Base-by-base conservation (phyloP, 2,888 invertebrate genomes). In the Coelopa pilipes region DNA sequence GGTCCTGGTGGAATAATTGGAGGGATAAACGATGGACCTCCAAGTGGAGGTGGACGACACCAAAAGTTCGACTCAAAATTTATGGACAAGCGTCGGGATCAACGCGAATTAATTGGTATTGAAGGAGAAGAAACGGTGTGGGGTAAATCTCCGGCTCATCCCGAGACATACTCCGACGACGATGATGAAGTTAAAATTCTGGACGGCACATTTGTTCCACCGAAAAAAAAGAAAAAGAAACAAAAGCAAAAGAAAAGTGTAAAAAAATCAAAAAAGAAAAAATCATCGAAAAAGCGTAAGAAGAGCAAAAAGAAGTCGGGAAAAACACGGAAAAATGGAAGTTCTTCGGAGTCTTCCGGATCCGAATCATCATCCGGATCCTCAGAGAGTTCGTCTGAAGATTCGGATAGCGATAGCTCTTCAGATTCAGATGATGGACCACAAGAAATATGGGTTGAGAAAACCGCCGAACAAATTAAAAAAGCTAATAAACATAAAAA, bases 61-160 rank as follows among this genome's bases (percentile, higher is more conserved):
- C 73, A 72, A 45, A 78, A 77, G 92, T 75, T 73, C 17, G 79
- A 79, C 50, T 53, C 73, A 1, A 92, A 92, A 79, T 92, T 92
- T 77, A 89, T 93, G 87, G 94, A 93, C 81, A 90, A 91, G 0
- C 87, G 94, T 73, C 88, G 94, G 73, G 90, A 91, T 79, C 92
- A 95, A 81, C 88, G 95, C 65, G 95, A 95, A 82, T 88, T 91
- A 76, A 92, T 95, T 62, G 94, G 94, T 1, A 89, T 91, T 79
- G 88, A 91, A 75, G 93, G 94, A 11, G 91, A 92, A 21, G 88
- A 91, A 1, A 89, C 90, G 75, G 89, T 94, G 68, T 95, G 95
- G 95, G 92, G 92, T 46, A 92, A 92, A 84, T 94, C 94, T 1
- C 95, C 95, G 0, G 82, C 89, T 0, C 90, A 90, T 78, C 90